Base-by-base conservation (phyloP, 2,113 vertebrate genomes). In the Cavia aperea region DNA sequence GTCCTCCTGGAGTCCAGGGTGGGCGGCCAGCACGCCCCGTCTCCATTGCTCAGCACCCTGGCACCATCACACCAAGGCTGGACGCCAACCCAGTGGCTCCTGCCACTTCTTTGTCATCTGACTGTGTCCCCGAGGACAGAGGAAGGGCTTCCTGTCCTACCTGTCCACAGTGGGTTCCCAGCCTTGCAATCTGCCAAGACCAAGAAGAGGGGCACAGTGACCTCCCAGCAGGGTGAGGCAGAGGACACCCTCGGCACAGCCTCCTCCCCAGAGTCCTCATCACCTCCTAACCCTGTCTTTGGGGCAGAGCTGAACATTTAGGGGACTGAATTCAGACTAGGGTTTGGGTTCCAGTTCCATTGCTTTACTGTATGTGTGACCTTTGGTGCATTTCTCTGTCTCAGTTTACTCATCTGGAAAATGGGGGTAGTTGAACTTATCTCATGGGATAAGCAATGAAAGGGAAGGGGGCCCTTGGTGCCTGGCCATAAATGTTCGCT, bases 81-180 rank as follows among this genome's bases (percentile, higher is more conserved):
- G 60, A 2, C 86, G 92, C 66, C 90, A 96, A 33, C 56, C 75
- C 49, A 4, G 68, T 11, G 86, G 86, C 83, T 95, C 86, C 63
- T 60, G 89, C 63, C 68, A 31, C 83, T 49, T 68, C 62, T 94
- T 56, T 90, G 86, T 94, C 94, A 89, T 92, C 87, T 91, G 93
- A 92, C 96, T 81, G 66, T 94, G 90, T 95, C 93, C 78, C 21
- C 46, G n/a, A 84, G 92, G 92, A 93, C 89, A 90, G 68, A 63
- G 60, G 83, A 95, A 92, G 92, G 91, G 49, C 66, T 91, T 90
- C 83, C 39, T 62, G 62, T 63, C 92, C 82, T 66, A 4, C 12
- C 19, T 23, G 2, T 19, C 88, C 43, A 31, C 6, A 1, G 49
- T 82, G n/a, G 43, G 77, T 31, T 83, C 54, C 31, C 15, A 33